Evolutionary conservation across 2,888 invertebrate genomes (phyloP).

Genomic region (Tinea semifulvella): DNA sequence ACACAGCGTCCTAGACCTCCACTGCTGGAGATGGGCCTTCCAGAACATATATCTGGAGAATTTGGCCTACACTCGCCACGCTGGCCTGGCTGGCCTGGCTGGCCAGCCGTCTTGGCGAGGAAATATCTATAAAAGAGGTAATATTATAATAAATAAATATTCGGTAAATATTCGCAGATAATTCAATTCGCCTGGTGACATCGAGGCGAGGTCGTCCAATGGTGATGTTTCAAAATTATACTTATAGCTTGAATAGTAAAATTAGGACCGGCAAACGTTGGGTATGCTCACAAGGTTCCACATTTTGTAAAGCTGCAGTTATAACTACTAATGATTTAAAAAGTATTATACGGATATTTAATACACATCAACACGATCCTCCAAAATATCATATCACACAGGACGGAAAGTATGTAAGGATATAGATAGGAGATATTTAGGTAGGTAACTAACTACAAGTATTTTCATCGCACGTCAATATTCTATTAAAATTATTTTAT

Average conservation of each 20-base stretch:
- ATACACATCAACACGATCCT: conserved; percentile 3
- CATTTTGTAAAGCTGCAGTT: neutral
- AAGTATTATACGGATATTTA: neutral
- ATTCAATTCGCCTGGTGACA: neutral
- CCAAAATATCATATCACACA: conserved; percentile 6
- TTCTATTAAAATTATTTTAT: no score
- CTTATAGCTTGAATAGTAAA: neutral
- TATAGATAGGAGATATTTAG: neutral
- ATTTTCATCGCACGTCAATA: no score
- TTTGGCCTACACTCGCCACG: no score
- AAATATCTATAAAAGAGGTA: no score
- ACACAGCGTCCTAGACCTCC: no score
- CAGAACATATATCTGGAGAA: no score
- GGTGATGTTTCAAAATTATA: neutral
- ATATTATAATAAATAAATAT: no score
- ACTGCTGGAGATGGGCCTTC: no score
- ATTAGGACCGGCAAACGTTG: neutral
- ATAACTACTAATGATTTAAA: neutral
- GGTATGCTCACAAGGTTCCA: neutral
- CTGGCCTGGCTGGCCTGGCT: no score
- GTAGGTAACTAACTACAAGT: no score
- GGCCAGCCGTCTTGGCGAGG: no score
- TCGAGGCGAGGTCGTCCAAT: conserved; percentile 2
- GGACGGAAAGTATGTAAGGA: neutral
- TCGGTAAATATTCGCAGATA: no score